phyloP scores from a whole-genome alignment of 2,888 invertebrate genomes.

The Lepetodrilus schrolli region DNA sequence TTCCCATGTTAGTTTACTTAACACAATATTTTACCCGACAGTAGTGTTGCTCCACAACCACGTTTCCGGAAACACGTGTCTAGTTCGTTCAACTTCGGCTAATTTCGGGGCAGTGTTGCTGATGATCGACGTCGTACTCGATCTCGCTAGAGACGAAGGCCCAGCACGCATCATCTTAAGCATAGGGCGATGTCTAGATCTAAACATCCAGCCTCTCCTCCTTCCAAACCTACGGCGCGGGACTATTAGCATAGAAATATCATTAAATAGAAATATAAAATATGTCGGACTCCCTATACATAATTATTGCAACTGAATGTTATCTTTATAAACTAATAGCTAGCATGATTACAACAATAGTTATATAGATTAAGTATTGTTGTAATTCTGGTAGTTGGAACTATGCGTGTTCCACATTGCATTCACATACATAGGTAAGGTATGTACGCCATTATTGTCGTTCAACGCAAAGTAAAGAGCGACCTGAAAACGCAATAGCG shows the following conservation, averaged over 20 bases:
- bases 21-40: not conserved
- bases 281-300: not conserved
- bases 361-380: no score
- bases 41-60: conserved; percentile 79
- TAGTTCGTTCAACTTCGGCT: conserved; percentile 71
- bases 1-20: no score
- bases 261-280: not conserved
- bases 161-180: not conserved
- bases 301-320: not conserved
- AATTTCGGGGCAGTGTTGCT: conserved; percentile 7
- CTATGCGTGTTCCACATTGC: no score
- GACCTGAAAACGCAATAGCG: no score
- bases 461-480: no score
- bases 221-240: not conserved
- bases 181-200: not conserved
- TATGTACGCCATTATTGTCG: no score
- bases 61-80: conserved; percentile 83
- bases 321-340: no score
- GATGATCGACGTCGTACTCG: no score
- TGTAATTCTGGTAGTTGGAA: no score
- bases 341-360: no score
- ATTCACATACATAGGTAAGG: no score
- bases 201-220: no score
- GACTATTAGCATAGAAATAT: not conserved
- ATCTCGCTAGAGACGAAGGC: not conserved